Evolutionary conservation across 2,888 invertebrate genomes (phyloP), one percentile per base, ranked within the genome.

Genomic region (Notodonta ziczac): DNA sequence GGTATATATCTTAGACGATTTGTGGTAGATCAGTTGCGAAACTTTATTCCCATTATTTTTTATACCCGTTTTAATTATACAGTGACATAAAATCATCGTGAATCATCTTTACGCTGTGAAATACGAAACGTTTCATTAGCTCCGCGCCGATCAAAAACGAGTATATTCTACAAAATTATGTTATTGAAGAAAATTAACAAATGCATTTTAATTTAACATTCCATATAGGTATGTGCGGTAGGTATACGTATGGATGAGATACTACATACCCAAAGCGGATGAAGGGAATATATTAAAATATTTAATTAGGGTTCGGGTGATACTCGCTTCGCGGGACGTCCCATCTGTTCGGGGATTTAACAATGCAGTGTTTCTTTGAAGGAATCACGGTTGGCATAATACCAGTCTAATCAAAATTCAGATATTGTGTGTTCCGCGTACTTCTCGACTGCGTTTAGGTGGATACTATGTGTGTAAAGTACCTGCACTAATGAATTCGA

Each of bases 201-300:
- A 73, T 70, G 74, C 63, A 74, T 77, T 83, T 80, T 78, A 83
- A 84, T 82, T 84, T 81, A 77, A 80, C 69, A 78, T 81, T 77
- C 77, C 73, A 68, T 75, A 76, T 76, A 73, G 72, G 67, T 70
- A 72, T 67, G 69, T 55, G 54, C 60, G 61, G 58, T 73, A 70
- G 24, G 24, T 24, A 24, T 24, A 35, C 52, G 68, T 79, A 80
- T 74, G 69, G 61, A 72, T 71, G 69, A 78, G 77, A 77, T 80
- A 76, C 81, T 84, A 78, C 32, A 81, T 84, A 78, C n/a, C 35
- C 54, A 39, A 76, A 85, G 81, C 74, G 82, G 81, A 85, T 85
- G 84, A 77, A 80, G 81, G 71, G 86, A 88, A 89, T 89, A 89
- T 84, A 90, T 90, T 90, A 88, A 89, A 88, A 90, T 89, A 89